Evolutionary conservation across 2,888 invertebrate species (phyloP).

Genomic region (Esperia sulphurella): DNA sequence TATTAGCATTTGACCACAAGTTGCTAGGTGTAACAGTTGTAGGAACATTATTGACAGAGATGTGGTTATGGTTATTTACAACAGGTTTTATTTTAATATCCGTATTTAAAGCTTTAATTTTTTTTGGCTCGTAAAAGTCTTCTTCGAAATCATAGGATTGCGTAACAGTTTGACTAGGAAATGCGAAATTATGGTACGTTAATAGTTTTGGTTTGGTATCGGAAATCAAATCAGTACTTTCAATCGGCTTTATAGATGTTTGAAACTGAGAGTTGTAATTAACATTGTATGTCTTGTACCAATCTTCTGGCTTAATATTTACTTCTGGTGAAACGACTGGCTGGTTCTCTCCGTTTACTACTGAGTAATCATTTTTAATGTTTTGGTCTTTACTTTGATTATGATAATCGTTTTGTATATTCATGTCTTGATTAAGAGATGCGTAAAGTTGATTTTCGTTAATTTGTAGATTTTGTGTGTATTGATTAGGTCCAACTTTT

Average conservation of each 20-base stretch:
- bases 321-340: conserved; percentile 15
- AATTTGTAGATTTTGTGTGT: neutral
- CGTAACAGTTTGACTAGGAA: conserved; percentile 47
- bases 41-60: conserved; percentile 17
- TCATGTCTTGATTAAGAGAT: neutral
- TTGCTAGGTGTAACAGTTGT: conserved; percentile 21
- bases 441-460: neutral
- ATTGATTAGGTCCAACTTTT: neutral
- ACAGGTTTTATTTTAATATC: conserved; percentile 15
- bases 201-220: conserved; percentile 35
- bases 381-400: conserved; percentile 15
- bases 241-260: conserved; percentile 4
- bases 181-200: conserved; percentile 43
- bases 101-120: conserved; percentile 25
- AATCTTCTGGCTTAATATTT: conserved; percentile 6
- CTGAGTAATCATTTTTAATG: conserved; percentile 8
- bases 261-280: neutral
- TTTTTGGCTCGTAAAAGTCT: conserved; percentile 37
- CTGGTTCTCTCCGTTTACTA: conserved; percentile 12
- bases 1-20: conserved; percentile 18
- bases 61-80: conserved; percentile 17
- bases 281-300: conserved; percentile 10
- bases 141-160: conserved; percentile 53
- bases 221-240: conserved; percentile 8
- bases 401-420: conserved; percentile 4